These are phyloP conservation scores for Anguilla megastoma DNA, from an alignment of 2,797 vertebrate genomes.

Conservation along the genomic window DNA sequence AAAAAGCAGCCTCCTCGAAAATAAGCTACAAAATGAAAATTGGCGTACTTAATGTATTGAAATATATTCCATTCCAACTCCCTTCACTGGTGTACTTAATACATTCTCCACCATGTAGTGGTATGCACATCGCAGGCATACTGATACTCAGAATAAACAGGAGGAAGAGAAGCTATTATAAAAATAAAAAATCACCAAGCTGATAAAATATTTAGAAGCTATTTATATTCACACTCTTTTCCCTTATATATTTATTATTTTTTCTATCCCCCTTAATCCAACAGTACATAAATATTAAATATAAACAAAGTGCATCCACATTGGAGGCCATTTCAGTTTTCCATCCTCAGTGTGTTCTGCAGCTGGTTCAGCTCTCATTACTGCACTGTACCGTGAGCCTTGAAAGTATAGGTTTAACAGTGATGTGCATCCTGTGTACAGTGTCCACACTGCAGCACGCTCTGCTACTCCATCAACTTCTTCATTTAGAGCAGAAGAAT, in stretches of 20 bases:
- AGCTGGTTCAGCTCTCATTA: not conserved
- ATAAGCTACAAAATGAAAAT: constrained; percentile 25
- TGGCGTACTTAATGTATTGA: constrained; percentile 19
- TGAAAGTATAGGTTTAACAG: not conserved
- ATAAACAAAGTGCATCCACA: not conserved
- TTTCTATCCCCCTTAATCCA: constrained; percentile 15
- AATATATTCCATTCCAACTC: constrained; percentile 28
- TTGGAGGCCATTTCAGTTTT: not conserved
- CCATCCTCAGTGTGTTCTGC: not conserved
- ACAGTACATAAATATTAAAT: constrained; percentile 2
- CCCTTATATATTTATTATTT: not conserved
- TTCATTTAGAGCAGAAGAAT: not conserved
- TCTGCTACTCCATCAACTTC: not conserved
- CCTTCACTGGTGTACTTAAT: constrained; percentile 13
- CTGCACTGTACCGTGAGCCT: not conserved
- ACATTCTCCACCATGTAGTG: constrained; percentile 24
- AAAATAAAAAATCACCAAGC: constrained; percentile 21
- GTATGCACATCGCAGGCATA: not conserved
- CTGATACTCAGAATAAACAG: constrained; percentile 21
- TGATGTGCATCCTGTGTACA: not conserved
- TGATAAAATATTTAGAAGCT: constrained; percentile 27
- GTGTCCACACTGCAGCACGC: not conserved
- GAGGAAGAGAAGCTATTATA: not conserved
- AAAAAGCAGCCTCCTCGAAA: constrained; percentile 10
- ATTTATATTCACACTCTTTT: constrained; percentile 24